Evolutionary conservation across 2,113 vertebrate genomes (phyloP).

Genomic region (Nymphicus hollandicus): DNA sequence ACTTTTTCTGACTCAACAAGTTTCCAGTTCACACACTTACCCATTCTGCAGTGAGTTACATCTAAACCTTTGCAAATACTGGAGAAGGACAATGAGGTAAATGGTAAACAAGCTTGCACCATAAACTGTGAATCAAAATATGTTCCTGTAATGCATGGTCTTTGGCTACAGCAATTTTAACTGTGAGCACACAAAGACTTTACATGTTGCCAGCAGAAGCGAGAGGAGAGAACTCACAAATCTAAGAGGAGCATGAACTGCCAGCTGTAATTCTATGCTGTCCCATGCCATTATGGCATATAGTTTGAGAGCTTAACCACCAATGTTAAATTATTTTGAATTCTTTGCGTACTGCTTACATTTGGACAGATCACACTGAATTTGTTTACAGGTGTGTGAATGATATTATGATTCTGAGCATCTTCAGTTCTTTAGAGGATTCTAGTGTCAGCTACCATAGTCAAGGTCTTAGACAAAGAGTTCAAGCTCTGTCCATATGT

Average conservation of each 20-base stretch:
- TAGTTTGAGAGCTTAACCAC: slow-evolving; percentile 39
- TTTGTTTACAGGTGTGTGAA: slow-evolving; percentile 40
- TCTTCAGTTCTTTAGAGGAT: slow-evolving; percentile 43
- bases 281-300: neutral
- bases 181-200: neutral
- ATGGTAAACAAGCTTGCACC: neutral
- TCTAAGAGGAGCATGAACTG: neutral
- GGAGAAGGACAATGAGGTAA: neutral
- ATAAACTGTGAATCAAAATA: neutral
- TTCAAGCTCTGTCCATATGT: neutral
- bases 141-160: neutral
- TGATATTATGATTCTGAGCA: neutral
- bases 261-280: neutral
- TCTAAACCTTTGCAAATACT: neutral
- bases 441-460: neutral
- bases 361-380: slow-evolving; percentile 28
- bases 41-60: neutral
- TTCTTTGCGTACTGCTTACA: slow-evolving; percentile 26
- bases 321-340: slow-evolving; percentile 33
- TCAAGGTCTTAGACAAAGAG: slow-evolving; percentile 7
- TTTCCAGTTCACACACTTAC: neutral
- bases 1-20: neutral
- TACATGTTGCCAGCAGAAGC: neutral
- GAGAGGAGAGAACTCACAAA: neutral
- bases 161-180: neutral